Base-by-base conservation (phyloP, 2,888 invertebrate species). In the Lycia hirtaria region DNA sequence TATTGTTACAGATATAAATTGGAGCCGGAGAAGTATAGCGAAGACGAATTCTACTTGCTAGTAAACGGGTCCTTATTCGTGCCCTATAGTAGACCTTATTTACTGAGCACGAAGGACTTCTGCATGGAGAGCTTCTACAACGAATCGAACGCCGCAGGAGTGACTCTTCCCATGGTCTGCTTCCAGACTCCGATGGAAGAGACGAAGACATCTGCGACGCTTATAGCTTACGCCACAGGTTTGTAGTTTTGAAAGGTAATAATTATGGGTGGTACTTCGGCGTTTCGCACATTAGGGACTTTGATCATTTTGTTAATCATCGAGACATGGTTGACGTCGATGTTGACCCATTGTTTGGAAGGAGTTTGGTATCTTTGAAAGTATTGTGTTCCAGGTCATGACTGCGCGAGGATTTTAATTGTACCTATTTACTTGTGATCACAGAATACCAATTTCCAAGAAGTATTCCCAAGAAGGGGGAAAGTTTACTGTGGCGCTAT, bases 41-140 rank as follows among this genome's bases (percentile, higher is more conserved):
- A 84, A 22, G 94, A 94, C 60, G 92, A 93, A 64, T 93, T 93
- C 73, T 93, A 93, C 71, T 86, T 94, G 28, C 76, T 94, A 61
- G 73, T 87, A 20, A 94, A 94, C 65, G 94, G 94, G 15, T 93
- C 94, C 0, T 81, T 94, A 38, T 93, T 92, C 65, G 89, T 91
- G 12, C 94, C 93, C 0, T 86, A 80, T 66, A 85, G 84, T 38
- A 69, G 80, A 19, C 91, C 92, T 0, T 75, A 76, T n/a, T 78
- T 93, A 69, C 76, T 94, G 32, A 83, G 83, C 7, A 92, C 92
- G 0, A 86, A 86, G 49, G 92, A 93, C 64, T 94, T 93, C 73
- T 94, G 94, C 70, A 93, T 94, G 93, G 94, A 94, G 71, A 81
- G 93, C 0, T 92, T 93, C 65, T 92, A 83, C 76, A 89, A 83